Evolutionary conservation across 2,113 vertebrate species (phyloP), one percentile per base, ranked within the genome.

Genomic region (Bungarus multicinctus): DNA sequence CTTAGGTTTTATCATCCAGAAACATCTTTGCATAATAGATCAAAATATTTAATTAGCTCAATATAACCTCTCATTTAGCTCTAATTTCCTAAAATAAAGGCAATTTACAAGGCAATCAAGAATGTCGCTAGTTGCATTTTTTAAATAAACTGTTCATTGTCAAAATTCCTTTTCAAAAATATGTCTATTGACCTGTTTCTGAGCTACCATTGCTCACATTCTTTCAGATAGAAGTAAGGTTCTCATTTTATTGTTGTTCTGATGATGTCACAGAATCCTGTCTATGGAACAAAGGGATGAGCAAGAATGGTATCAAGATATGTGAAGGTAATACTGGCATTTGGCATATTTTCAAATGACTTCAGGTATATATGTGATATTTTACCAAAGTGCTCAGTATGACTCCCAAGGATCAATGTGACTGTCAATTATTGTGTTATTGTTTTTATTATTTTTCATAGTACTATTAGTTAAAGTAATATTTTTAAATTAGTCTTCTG

Each of bases 1-100:
- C 54, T 93, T 47, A 92, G 60, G 74, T 85, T 69, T 43, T 89
- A 34, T 12, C 27, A 52, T 89, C 39, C 47, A 57, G 64, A 85
- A 43, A 89, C 18, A 90, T 47, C 14, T 47, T 94, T 2, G 88
- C 89, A 95, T 96, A 94, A 87, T 91, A 81, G 81, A 93, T 95
- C 93, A 45, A 85, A 92, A 93, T 95, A 96, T 95, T 95, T 87
- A 96, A 94, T 96, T 96, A 96, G 86, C 81, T 92, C 91, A 95
- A 96, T 94, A 91, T 95, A 95, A 96, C 95, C 94, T 90, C 81
- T 94, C 85, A 94, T 96, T 96, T 94, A 94, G 90, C 27, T 93
- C 93, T 95, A 95, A 96, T 95, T 97, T 95, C 94, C 93, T 18
- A 92, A 95, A 92, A 94, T 95, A 95, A 94, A 85, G 94, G 94